phyloP scores from a whole-genome alignment of 2,888 invertebrate genomes.

The Salticus scenicus region DNA sequence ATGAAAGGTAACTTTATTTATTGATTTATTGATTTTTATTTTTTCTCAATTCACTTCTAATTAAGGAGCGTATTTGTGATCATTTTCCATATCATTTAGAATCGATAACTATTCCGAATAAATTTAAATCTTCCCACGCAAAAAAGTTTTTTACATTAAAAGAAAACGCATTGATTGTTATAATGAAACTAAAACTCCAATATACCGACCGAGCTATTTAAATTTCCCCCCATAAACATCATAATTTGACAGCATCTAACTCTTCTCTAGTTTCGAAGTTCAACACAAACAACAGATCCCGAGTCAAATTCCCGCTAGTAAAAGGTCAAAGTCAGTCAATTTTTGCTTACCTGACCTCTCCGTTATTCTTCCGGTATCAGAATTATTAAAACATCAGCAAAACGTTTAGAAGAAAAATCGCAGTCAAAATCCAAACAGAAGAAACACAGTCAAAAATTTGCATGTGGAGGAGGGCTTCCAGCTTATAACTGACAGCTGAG shows the following conservation, averaged over 20 bases:
- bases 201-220: too few species aligned
- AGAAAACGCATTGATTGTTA: too few species aligned
- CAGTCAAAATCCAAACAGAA: background rate
- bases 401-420: background rate
- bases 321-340: conserved; percentile 37
- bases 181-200: too few species aligned
- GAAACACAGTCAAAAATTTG: background rate
- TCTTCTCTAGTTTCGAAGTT: conserved; percentile 12
- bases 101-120: too few species aligned
- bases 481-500: background rate
- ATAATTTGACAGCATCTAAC: background rate
- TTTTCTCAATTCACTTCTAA: too few species aligned
- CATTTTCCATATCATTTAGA: too few species aligned
- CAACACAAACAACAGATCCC: conserved; percentile 41
- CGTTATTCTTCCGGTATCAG: conserved; percentile 30
- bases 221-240: too few species aligned
- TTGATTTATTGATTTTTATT: too few species aligned
- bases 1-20: too few species aligned
- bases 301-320: conserved; percentile 32
- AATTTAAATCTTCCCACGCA: too few species aligned
- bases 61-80: too few species aligned
- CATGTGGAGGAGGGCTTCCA: background rate
- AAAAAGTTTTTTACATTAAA: too few species aligned
- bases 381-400: background rate
- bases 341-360: conserved; percentile 55